These are phyloP conservation scores for Calliscelio sp. DNA, from an alignment of 2,888 invertebrate genomes.

Conservation along the genomic window DNA sequence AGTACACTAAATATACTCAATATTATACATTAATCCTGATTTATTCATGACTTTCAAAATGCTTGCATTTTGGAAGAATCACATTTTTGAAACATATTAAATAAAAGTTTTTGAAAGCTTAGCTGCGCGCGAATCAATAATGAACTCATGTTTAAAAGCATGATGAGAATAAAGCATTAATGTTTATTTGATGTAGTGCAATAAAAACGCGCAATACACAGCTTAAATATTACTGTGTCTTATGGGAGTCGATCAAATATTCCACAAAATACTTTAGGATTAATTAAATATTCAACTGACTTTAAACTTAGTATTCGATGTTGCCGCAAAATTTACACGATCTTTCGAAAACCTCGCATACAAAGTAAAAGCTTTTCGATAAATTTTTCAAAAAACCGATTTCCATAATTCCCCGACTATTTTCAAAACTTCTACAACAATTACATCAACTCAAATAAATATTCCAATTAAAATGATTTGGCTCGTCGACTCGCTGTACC, in stretches of 20 bases:
- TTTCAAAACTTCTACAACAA: too few species aligned
- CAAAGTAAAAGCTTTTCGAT: conserved; percentile 25
- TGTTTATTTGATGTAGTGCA: background rate
- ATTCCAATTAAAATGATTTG: too few species aligned
- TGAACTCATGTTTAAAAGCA: conserved; percentile 5
- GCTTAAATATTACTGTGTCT: conserved; percentile 15
- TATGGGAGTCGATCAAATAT: conserved; percentile 18
- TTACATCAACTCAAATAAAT: too few species aligned
- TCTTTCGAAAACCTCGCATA: conserved; percentile 3
- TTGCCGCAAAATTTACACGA: conserved; percentile 20
- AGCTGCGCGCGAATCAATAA: background rate
- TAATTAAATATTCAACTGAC: conserved; percentile 39
- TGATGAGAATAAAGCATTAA: background rate
- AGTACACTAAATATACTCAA: too few species aligned
- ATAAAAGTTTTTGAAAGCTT: background rate
- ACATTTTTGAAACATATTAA: too few species aligned
- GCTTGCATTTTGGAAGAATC: too few species aligned
- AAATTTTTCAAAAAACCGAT: conserved; percentile 32
- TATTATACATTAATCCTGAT: too few species aligned
- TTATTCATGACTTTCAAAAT: too few species aligned
- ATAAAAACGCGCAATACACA: conserved; percentile 3
- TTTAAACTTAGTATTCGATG: conserved; percentile 35
- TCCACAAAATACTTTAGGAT: conserved; percentile 26
- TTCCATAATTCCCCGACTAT: too few species aligned
- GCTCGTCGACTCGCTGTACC: too few species aligned